Conservation (phyloP, 2,888 invertebrate species). For the Anticlea derivata region DNA sequence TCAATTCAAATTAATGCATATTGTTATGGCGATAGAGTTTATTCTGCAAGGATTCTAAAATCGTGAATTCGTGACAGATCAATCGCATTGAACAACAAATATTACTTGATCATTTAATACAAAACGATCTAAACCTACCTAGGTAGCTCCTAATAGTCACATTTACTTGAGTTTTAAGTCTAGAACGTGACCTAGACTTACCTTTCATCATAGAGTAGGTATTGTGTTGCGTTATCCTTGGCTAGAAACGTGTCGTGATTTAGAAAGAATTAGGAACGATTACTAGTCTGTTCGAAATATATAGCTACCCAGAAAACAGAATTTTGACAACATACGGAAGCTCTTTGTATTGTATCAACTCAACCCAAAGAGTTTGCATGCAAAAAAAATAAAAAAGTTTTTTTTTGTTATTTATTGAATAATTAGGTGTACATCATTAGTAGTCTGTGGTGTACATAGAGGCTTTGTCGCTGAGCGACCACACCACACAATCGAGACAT, state of each 20-base stretch:
- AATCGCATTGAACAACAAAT: not conserved
- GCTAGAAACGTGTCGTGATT: not conserved
- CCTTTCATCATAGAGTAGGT: not conserved
- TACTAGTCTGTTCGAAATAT: no score
- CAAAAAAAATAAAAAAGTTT: no score
- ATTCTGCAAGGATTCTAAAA: conserved; percentile 5
- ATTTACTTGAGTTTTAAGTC: conserved; percentile 1
- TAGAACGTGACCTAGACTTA: not conserved
- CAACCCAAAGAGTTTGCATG: no score
- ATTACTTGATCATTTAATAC: not conserved
- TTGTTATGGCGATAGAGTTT: conserved; percentile 10
- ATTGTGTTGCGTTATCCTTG: not conserved
- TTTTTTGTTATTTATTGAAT: no score
- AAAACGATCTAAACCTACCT: not conserved
- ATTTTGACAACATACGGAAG: no score
- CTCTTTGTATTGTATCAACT: no score
- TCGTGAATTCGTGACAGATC: conserved; percentile 17
- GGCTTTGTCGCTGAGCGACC: no score
- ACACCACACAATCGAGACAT: no score
- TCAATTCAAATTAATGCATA: conserved; percentile 24
- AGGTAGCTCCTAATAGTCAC: not conserved
- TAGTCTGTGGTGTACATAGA: no score
- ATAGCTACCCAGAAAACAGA: no score
- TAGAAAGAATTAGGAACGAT: no score
- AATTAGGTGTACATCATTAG: no score